A percentile compares a stretch with the other conserved stretches of the same genome.
Evolutionary conservation across 1,140 invertebrate species (phyloP).

Genomic region (Grapholita molesta): DNA sequence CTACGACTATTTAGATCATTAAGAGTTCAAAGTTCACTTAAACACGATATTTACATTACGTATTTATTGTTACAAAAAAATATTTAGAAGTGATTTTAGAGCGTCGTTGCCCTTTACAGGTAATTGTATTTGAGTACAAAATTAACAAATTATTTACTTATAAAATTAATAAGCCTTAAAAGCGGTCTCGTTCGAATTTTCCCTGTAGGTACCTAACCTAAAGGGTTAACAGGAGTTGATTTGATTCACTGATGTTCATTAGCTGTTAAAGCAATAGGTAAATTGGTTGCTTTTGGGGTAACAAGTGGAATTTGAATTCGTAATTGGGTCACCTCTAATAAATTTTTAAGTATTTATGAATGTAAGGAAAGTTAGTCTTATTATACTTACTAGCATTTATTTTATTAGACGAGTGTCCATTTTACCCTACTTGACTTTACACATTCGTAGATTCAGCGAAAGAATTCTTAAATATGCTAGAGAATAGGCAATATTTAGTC

Average conservation of each 20-base stretch:
- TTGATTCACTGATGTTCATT: not conserved
- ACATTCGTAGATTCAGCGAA: not conserved
- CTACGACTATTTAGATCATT: not conserved
- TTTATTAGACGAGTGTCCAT: not conserved
- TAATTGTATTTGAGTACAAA: not conserved
- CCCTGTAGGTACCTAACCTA: no score
- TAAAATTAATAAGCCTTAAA: not conserved
- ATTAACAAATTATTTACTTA: not conserved
- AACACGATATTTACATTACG: not conserved
- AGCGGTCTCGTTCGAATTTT: not conserved
- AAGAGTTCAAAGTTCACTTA: not conserved
- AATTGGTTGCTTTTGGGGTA: not conserved
- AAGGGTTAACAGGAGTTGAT: not conserved
- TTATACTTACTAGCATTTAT: not conserved
- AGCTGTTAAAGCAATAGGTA: not conserved
- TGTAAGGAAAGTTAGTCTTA: not conserved
- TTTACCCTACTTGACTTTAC: not conserved
- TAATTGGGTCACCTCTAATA: not conserved
- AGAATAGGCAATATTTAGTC: constrained; percentile 27
- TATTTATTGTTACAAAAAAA: not conserved
- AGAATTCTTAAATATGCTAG: not conserved
- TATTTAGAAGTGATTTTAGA: no score
- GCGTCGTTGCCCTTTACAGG: not conserved
- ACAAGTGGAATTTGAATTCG: not conserved
- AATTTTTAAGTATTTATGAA: not conserved